Conservation (phyloP, 1,140 invertebrate genomes). For the Drosophila murphyi region DNA sequence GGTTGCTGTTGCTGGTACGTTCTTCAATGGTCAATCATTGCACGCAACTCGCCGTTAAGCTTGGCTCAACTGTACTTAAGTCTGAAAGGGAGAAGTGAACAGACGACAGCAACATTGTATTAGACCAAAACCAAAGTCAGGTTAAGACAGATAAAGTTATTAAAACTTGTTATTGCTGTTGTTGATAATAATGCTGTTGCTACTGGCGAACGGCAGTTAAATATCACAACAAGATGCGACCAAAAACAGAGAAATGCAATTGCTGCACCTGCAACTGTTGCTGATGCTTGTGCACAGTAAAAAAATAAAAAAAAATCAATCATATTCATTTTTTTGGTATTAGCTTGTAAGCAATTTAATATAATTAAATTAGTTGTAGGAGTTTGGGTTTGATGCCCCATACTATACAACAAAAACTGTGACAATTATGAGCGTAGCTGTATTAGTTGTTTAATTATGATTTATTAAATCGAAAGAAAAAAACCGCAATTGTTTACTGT, state of each 20-base stretch:
- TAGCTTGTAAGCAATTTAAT: too few species aligned
- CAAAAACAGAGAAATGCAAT: constrained; percentile 42
- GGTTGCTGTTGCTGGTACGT: constrained; percentile 24
- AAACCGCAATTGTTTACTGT: constrained; percentile 15
- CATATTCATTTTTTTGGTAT: too few species aligned
- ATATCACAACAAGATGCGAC: constrained; percentile 26
- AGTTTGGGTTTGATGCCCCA: too few species aligned
- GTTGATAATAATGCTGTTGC: constrained; percentile 1
- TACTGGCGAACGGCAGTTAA: constrained; percentile 31
- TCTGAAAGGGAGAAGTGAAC: neutral
- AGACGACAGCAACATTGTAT: constrained; percentile 4
- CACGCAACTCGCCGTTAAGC: constrained; percentile 71
- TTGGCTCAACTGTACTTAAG: constrained; percentile 64
- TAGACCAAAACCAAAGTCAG: constrained; percentile 3
- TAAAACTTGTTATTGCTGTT: constrained; percentile 57
- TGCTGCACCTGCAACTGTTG: constrained; percentile 65
- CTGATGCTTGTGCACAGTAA: constrained; percentile 16
- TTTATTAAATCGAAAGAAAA: constrained; percentile 39
- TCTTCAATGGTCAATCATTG: constrained; percentile 61
- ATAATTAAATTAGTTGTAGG: too few species aligned
- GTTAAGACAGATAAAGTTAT: constrained; percentile 62
- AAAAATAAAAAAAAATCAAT: neutral
- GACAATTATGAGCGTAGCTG: too few species aligned
- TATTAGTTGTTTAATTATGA: too few species aligned
- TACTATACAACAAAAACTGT: too few species aligned